Conservation (phyloP, 2,797 vertebrate species). For the Gouania willdenowi region DNA sequence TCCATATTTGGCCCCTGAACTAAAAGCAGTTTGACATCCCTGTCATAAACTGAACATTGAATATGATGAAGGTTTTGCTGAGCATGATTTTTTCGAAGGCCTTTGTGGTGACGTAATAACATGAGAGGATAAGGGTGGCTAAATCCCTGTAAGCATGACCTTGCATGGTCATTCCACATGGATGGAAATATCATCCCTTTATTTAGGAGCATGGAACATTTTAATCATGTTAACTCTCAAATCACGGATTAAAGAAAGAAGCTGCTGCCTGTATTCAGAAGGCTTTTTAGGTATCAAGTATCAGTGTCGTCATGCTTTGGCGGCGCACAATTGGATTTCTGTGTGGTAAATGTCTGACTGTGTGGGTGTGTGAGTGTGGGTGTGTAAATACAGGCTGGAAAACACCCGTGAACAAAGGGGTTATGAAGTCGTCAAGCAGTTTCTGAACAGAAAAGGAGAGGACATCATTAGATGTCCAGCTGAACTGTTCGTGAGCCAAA, state of each 20-base stretch:
- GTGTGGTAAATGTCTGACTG: neutral
- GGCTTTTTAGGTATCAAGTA: neutral
- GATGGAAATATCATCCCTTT: conserved; percentile 21
- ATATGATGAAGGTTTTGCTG: conserved; percentile 8
- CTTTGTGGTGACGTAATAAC: conserved; percentile 35
- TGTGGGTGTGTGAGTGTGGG: neutral
- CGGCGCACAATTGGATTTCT: conserved; percentile 3
- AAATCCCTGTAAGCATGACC: conserved; percentile 25
- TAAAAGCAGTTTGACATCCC: no score
- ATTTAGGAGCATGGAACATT: conserved; percentile 13
- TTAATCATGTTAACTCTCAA: conserved; percentile 13
- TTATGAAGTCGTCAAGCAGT: conserved; percentile 6
- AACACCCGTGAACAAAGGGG: conserved; percentile 48
- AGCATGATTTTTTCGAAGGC: conserved; percentile 24
- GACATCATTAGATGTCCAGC: conserved; percentile 20
- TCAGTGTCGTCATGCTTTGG: neutral
- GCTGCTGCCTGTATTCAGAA: neutral
- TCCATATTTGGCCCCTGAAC: no score
- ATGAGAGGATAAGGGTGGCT: conserved; percentile 25
- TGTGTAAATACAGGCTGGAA: neutral
- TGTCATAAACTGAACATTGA: neutral
- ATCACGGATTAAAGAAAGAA: conserved; percentile 3
- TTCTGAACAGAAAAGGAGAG: conserved; percentile 7
- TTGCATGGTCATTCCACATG: conserved; percentile 12
- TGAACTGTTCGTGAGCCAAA: conserved; percentile 16